phyloP scores from a whole-genome alignment of 2,888 invertebrate genomes.

The Stratiomys singularior region DNA sequence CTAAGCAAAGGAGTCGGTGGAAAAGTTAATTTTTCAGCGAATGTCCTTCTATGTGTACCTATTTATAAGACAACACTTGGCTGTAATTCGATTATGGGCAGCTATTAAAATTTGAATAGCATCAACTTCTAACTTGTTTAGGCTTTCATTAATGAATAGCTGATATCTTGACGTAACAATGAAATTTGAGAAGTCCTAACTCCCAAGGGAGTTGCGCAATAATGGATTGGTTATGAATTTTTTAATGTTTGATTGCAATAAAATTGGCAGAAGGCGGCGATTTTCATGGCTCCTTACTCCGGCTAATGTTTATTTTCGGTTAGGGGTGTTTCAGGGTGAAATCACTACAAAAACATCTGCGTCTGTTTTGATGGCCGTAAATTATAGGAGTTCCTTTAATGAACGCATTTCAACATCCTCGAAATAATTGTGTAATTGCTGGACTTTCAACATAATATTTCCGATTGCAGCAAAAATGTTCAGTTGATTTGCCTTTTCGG shows the following conservation, averaged over 20 bases:
- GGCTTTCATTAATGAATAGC: constrained; percentile 3
- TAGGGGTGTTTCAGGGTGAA: no score
- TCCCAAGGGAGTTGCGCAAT: background rate
- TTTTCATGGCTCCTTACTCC: no score
- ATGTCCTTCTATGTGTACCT: constrained; percentile 20
- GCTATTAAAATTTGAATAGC: constrained; percentile 30
- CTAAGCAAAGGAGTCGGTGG: no score
- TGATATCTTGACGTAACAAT: background rate
- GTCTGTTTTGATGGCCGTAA: no score
- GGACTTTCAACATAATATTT: no score
- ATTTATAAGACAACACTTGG: constrained; percentile 26
- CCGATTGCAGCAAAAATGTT: no score
- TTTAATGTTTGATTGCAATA: constrained; percentile 8
- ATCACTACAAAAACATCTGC: no score
- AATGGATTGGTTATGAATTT: constrained; percentile 5
- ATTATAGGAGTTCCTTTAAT: no score
- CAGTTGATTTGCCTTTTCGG: no score
- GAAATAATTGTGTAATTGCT: no score
- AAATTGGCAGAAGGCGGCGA: background rate
- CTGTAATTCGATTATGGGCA: constrained; percentile 26
- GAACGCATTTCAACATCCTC: no score
- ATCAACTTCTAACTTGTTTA: constrained; percentile 12
- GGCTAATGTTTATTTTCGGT: no score
- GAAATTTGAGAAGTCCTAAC: background rate
- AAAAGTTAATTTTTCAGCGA: constrained; percentile 19